A percentile compares a stretch with the other conserved stretches of the same genome.
Conservation (phyloP, 2,888 invertebrate species). For the Dryadula phaetusa region DNA sequence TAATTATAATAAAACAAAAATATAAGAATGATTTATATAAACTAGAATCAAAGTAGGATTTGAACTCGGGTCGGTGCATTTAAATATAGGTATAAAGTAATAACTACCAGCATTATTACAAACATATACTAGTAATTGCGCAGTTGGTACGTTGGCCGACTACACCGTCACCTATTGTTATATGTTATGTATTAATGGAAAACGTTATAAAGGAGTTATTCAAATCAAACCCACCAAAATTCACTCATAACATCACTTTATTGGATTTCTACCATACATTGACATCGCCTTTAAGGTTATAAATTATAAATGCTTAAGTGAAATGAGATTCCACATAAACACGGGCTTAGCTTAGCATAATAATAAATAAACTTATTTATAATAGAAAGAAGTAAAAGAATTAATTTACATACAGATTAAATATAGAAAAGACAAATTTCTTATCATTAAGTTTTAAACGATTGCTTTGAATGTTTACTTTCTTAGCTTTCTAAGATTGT, state of each 20-base stretch:
- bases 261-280: slow-evolving; percentile 31
- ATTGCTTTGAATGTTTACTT: neutral
- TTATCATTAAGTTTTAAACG: neutral
- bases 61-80: no score
- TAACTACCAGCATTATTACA: no score
- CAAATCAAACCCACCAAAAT: neutral
- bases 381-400: neutral
- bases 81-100: no score
- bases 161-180: no score
- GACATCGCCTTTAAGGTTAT: slow-evolving; percentile 23
- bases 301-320: slow-evolving; percentile 22
- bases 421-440: neutral
- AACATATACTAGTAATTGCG: no score
- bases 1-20: no score
- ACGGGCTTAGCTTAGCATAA: slow-evolving; percentile 17
- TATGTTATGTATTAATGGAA: no score
- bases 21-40: no score
- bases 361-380: slow-evolving; percentile 19
- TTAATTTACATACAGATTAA: neutral
- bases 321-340: slow-evolving; percentile 27
- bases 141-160: no score
- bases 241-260: slow-evolving; percentile 36
- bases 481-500: neutral
- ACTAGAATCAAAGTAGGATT: no score
- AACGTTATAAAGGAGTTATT: no score